These are phyloP conservation scores for Apodemia mormo DNA, from an alignment of 2,888 invertebrate genomes.

Conservation along the genomic window DNA sequence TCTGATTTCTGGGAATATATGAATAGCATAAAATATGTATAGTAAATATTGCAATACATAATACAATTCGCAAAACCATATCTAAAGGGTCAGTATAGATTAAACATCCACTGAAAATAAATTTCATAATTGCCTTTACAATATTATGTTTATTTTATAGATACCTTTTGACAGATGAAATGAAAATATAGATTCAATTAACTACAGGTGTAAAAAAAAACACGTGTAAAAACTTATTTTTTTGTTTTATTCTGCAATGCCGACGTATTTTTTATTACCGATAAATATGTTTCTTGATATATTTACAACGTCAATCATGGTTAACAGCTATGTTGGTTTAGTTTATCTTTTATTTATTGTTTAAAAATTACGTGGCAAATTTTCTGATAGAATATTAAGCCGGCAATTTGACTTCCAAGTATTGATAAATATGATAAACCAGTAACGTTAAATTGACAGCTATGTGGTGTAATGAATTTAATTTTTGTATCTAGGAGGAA, in stretches of 20 bases:
- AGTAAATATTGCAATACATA: background rate
- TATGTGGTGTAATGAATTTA: background rate
- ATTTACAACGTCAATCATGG: background rate
- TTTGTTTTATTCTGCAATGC: background rate
- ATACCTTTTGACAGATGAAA: background rate
- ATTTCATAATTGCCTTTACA: background rate
- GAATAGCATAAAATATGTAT: background rate
- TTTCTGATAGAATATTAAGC: background rate
- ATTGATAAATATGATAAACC: constrained; percentile 5
- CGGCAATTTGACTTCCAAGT: background rate
- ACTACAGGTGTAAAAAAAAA: background rate
- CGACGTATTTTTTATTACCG: background rate
- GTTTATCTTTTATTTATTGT: background rate
- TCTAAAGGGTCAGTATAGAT: background rate
- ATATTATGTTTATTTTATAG: background rate
- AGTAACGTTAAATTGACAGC: background rate
- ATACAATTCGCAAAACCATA: background rate
- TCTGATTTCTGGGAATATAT: too few relatives aligned
- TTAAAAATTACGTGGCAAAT: background rate
- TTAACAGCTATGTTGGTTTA: background rate
- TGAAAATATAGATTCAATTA: background rate
- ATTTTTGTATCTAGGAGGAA: background rate
- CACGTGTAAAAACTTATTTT: background rate
- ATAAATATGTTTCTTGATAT: background rate
- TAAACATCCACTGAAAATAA: background rate